phyloP scores from a whole-genome alignment of 2,113 vertebrate genomes.

The Odontophorus gujanensis region DNA sequence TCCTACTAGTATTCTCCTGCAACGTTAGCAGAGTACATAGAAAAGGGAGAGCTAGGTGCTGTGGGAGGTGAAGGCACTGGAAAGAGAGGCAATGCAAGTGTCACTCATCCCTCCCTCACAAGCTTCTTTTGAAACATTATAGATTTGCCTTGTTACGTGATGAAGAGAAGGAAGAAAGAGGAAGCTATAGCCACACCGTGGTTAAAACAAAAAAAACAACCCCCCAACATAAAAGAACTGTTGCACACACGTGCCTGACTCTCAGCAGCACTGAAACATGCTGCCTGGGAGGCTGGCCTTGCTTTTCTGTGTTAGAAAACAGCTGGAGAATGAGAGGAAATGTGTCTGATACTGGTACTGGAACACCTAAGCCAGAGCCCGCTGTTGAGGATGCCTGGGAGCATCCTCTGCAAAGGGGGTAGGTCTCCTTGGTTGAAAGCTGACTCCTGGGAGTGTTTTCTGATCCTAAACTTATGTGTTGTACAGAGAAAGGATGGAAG shows the following conservation, averaged over 20 bases:
- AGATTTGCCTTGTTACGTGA: neutral
- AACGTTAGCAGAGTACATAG: accelerated
- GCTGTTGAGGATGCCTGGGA: neutral
- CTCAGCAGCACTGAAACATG: neutral
- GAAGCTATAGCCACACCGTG: neutral
- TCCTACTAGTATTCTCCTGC: neutral
- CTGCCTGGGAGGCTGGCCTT: neutral
- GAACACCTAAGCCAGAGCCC: neutral
- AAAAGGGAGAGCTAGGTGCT: neutral
- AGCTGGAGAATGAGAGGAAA: neutral
- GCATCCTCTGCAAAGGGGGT: neutral
- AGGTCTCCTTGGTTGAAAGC: neutral
- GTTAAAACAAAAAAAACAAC: neutral
- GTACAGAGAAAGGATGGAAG: neutral
- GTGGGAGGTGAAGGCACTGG: neutral
- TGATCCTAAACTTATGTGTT: neutral
- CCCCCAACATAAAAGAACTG: neutral
- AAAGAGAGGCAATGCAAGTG: neutral
- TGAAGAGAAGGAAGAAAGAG: neutral
- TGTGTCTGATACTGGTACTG: neutral
- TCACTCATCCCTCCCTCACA: neutral
- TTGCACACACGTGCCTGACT: neutral
- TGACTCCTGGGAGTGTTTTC: neutral
- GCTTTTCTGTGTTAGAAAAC: constrained; percentile 9
- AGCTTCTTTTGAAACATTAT: neutral